Evolutionary conservation across 1,140 invertebrate species (phyloP), one percentile per base, ranked within the genome.

Genomic region (Lordiphosa clarofinis): DNA sequence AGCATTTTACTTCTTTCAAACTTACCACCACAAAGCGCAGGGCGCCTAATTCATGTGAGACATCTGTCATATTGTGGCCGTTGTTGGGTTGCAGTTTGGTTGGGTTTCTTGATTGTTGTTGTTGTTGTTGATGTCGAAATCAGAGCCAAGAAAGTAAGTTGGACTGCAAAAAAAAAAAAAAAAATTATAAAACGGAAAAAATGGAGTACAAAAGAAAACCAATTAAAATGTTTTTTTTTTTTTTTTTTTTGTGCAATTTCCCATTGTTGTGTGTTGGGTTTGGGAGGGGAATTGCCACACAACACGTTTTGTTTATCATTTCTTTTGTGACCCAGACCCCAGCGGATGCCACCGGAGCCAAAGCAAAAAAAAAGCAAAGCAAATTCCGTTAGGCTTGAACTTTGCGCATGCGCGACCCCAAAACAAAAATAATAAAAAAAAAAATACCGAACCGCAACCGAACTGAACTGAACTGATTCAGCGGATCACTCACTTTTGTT

Each of bases 21-120:
- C 87, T 88, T 68, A 88, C 87, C 82, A 88, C 79, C 46, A 88
- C 87, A 64, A 84, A 87, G 43, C 87, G 82, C 43, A 88, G 63
- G 42, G 87, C 78, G 46, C 87, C 87, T 53, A 88, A 60, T 59
- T 88, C 87, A 55, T 88, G 87, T 28, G 87, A 87, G 56, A 88
- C 82, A 67, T 88, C 87, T 58, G 87, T 67, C 86, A 88, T 88
- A 52, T 53, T 78, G 53, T 49, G 55, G 35, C 47, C 21, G 48
- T 11, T 38, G 36, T 35, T 50, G 48, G 35, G 9, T 21, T 35
- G 67, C 67, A 64, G 76, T 44, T 68, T 82, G 66, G 44, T 39
- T 44, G 28, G 21, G 33, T 43, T 35, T 0, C 15, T 5, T 19
- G 39, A 38, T 31, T 24, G 11, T 10, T 13, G 1, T 15, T 15